Conservation (phyloP, 30 jellyfish, hydroid and myxozoan species). For the Turritopsis dohrnii region DNA sequence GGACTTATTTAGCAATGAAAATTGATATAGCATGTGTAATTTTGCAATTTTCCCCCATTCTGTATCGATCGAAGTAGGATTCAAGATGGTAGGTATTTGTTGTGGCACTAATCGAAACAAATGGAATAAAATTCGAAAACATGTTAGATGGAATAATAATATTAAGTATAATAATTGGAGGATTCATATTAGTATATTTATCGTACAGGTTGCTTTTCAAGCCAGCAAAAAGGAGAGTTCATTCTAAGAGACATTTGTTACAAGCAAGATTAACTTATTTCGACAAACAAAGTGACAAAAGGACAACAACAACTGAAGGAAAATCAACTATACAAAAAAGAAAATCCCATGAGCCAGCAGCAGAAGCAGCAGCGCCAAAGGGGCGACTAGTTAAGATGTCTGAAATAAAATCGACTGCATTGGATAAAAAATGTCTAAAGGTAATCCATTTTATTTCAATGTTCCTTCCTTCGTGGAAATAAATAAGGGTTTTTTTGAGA, state of each 20-base stretch:
- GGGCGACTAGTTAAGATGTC: no score
- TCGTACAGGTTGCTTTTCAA: neutral
- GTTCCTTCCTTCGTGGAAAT: no score
- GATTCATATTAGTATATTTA: neutral
- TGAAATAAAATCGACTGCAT: no score
- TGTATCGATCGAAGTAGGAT: neutral
- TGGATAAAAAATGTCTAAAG: no score
- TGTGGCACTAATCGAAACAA: no score
- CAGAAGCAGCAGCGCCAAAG: no score
- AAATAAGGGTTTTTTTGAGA: no score
- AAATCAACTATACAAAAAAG: neutral
- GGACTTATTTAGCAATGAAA: no score
- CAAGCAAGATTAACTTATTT: neutral
- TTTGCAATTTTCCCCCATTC: no score
- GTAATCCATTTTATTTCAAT: no score
- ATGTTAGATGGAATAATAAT: neutral
- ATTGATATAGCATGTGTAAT: no score
- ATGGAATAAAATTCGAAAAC: neutral
- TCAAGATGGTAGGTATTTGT: neutral
- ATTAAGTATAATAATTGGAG: neutral
- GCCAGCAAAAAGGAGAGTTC: neutral
- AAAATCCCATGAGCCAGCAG: neutral
- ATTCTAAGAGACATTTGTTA: neutral
- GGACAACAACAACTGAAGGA: neutral
- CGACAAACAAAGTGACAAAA: neutral